Evolutionary conservation across 2,113 vertebrate species (phyloP).

Genomic region (Boulengeromyrus knoepffleri): DNA sequence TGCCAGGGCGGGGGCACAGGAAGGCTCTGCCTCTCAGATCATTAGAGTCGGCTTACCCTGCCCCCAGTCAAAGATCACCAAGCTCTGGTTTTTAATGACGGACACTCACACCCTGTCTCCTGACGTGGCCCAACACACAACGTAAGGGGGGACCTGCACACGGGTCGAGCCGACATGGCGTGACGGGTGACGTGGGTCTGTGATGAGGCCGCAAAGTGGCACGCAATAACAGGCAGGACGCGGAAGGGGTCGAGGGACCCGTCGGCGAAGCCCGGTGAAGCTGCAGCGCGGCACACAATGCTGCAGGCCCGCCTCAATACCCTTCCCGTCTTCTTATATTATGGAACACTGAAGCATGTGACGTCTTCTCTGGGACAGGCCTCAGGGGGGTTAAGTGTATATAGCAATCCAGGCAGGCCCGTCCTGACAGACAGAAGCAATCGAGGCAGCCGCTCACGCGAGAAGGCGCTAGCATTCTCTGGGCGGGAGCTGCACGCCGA

Average conservation of each 20-base stretch:
- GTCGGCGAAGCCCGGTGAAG: not conserved
- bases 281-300: not conserved
- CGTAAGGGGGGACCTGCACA: not conserved
- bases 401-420: not conserved
- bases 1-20: not conserved
- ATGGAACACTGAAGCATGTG: not conserved
- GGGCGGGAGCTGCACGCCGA: not conserved
- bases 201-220: not conserved
- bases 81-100: not conserved
- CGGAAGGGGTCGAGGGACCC: not conserved
- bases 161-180: not conserved
- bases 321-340: not conserved
- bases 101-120: not conserved
- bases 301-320: not conserved
- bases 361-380: not conserved
- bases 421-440: not conserved
- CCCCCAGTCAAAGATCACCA: not conserved
- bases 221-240: not conserved
- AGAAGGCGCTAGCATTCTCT: not conserved
- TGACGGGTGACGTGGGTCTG: not conserved
- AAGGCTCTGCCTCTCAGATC: not conserved
- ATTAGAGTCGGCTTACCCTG: not conserved
- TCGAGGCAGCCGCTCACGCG: not conserved
- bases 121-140: not conserved
- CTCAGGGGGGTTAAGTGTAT: not conserved